Conservation (phyloP, 2,888 invertebrate genomes). For the Pachydiplax longipennis region DNA sequence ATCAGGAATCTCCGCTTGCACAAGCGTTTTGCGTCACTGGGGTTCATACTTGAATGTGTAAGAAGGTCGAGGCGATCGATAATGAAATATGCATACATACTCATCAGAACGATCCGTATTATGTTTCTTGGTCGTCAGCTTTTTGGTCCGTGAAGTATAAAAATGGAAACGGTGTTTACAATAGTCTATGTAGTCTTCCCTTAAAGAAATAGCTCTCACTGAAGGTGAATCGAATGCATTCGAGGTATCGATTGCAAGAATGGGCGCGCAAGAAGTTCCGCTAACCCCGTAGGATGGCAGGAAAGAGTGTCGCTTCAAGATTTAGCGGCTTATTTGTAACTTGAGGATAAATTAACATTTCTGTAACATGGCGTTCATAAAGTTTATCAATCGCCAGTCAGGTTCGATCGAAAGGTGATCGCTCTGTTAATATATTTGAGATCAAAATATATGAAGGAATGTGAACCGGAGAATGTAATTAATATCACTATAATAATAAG, state of each 20-base stretch:
- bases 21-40: background rate
- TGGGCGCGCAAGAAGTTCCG: background rate
- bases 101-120: background rate
- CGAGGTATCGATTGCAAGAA: background rate
- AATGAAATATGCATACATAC: background rate
- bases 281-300: background rate
- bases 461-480: too few species aligned
- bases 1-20: background rate
- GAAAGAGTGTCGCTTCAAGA: background rate
- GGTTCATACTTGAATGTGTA: background rate
- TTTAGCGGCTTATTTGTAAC: background rate
- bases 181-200: background rate
- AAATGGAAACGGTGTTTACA: background rate
- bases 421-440: too few species aligned
- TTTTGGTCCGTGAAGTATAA: background rate
- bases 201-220: background rate
- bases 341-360: too few species aligned
- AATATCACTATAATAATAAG: too few species aligned
- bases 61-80: background rate
- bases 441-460: too few species aligned
- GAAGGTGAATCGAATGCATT: background rate
- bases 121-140: background rate
- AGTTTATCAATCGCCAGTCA: too few species aligned
- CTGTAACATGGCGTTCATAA: too few species aligned
- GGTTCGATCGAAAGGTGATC: too few species aligned